phyloP scores from a whole-genome alignment of 2,113 vertebrate genomes.

The Donacobius atricapilla region DNA sequence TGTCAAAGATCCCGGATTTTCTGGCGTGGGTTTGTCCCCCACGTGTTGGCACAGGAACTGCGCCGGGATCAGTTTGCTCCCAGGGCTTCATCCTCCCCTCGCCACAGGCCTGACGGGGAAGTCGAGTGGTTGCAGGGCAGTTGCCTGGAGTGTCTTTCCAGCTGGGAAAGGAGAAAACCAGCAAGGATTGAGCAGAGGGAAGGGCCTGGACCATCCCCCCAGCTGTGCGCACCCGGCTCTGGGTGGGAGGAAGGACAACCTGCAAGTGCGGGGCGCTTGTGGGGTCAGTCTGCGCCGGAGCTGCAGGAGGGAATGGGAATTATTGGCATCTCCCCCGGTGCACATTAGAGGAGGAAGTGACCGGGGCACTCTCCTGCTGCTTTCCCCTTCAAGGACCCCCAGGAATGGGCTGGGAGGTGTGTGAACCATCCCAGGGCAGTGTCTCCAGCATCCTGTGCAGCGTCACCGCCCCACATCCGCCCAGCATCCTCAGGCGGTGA shows the following conservation, averaged over 20 bases:
- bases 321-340: background rate
- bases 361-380: background rate
- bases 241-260: background rate
- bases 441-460: background rate
- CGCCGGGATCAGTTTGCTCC: accelerated
- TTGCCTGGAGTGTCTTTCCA: background rate
- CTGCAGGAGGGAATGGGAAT: background rate
- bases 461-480: background rate
- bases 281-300: background rate
- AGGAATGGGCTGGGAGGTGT: background rate
- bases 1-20: background rate
- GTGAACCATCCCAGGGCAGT: background rate
- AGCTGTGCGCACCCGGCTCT: accelerated
- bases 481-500: background rate
- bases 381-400: background rate
- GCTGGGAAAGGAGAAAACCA: background rate
- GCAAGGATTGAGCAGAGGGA: background rate
- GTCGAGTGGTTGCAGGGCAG: background rate
- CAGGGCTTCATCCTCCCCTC: background rate
- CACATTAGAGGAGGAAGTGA: background rate
- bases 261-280: background rate
- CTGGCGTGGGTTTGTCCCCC: accelerated
- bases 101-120: background rate
- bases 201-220: background rate
- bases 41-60: accelerated